Base-by-base conservation (phyloP, 2,797 vertebrate genomes). In the Xiphorhynchus erythropygius region DNA sequence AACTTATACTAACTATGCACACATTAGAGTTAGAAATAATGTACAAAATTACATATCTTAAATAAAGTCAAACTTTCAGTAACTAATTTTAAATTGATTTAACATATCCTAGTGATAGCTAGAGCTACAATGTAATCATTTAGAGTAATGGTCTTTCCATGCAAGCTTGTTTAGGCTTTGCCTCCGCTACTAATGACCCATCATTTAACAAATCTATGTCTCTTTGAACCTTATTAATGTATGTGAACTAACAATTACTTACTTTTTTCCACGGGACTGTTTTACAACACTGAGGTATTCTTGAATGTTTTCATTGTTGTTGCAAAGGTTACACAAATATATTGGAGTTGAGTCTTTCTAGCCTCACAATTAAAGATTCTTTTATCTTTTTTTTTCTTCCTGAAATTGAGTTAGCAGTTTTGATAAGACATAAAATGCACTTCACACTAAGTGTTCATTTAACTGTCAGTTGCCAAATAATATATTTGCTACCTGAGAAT, bases 171-270 rank as follows among this genome's bases (percentile, higher is more conserved):
- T 69, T 35, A 81, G 32, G 33, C 64, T 71, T 75, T 86, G 16
- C 22, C 55, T 82, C 32, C 49, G 10, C 33, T 85, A 11, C 19
- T 95, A 90, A 78, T 32, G 35, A 28, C 8, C 59, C 68, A 57
- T 81, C 73, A 93, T 91, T 93, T 65, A 89, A 73, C 33, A 84
- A 96, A 96, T 95, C 86, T 89, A 17, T 91, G 47, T 41, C 32
- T 76, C 14, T 83, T 92, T 93, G 15, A 46, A 81, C 73, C 62
- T 84, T 87, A 93, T 91, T 93, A 94, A 93, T 25, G 27, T 32
- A 44, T 55, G 25, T 25, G 53, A 63, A 41, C 47, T 89, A 89
- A 74, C 9, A 86, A 64, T 37, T 75, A 50, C 77, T 37, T 75
- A 50, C 77, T 92, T 86, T 46, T n/a, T 37, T 91, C 46, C 42